Conservation (phyloP, 2,797 vertebrate species). For the Bufotes viridis region DNA sequence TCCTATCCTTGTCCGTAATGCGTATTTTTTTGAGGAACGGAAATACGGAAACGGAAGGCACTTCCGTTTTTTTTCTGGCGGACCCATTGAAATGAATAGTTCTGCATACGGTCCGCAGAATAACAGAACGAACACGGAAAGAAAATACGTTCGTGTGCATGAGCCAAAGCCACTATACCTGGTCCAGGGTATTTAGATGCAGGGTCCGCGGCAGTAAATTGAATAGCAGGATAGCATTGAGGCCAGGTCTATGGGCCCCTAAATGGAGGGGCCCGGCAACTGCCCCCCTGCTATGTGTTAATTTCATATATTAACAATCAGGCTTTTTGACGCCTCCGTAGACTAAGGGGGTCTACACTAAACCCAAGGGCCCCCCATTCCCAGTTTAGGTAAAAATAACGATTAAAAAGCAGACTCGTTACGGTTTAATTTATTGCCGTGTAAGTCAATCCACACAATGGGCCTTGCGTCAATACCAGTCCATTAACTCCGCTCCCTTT, state of each 20-base stretch:
- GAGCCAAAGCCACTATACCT: neutral
- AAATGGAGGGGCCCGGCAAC: neutral
- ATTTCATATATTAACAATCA: neutral
- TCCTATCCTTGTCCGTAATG: no score
- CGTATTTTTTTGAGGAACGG: no score
- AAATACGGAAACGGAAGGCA: no score
- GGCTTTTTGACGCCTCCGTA: neutral
- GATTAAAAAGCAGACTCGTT: neutral
- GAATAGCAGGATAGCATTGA: neutral
- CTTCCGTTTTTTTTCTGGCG: no score
- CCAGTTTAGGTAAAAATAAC: neutral
- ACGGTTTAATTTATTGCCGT: neutral
- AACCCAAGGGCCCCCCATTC: no score
- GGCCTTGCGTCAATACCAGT: neutral
- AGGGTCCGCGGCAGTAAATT: neutral
- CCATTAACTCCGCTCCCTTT: slow-evolving; percentile 38
- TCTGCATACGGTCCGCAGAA: no score
- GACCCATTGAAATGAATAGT: no score
- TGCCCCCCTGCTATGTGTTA: neutral
- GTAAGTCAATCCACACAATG: neutral
- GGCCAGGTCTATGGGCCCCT: neutral
- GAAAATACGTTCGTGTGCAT: no score
- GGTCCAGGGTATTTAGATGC: neutral
- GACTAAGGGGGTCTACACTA: neutral
- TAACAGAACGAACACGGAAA: no score